Conservation (phyloP, 2,797 vertebrate species). For the Nannoperca australis region DNA sequence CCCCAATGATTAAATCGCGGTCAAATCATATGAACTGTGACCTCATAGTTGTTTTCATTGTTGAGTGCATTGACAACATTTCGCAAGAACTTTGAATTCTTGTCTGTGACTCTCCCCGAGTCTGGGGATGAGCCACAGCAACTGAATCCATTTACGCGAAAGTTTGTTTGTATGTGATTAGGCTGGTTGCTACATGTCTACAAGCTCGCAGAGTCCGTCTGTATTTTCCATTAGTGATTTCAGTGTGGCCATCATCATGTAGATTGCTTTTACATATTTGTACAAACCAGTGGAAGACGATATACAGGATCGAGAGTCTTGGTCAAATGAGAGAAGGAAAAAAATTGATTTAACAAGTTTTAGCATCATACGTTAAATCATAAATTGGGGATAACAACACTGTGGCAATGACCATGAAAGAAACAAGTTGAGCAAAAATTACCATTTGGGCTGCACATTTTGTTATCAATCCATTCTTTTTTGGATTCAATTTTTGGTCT, state of each 20-base stretch:
- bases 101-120: conserved; percentile 44
- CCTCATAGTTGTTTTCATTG: conserved; percentile 72
- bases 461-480: not conserved
- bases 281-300: conserved; percentile 4
- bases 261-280: conserved; percentile 47
- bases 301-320: not conserved
- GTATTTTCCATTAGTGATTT: conserved; percentile 62
- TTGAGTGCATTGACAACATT: conserved; percentile 51
- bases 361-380: not conserved
- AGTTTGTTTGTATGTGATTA: conserved; percentile 67
- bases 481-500: not conserved
- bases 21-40: conserved; percentile 61
- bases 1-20: conserved; percentile 34
- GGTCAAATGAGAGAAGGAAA: not conserved
- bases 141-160: conserved; percentile 42
- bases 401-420: not conserved
- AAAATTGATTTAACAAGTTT: not conserved
- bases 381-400: not conserved
- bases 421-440: not conserved
- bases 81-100: conserved; percentile 67
- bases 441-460: not conserved
- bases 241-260: conserved; percentile 36
- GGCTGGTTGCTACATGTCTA: conserved; percentile 66
- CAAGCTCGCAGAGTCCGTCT: conserved; percentile 14
- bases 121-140: conserved; percentile 37